These are phyloP conservation scores for Ostrea denselamellosa DNA, from an alignment of 1,140 invertebrate species.

Conservation along the genomic window DNA sequence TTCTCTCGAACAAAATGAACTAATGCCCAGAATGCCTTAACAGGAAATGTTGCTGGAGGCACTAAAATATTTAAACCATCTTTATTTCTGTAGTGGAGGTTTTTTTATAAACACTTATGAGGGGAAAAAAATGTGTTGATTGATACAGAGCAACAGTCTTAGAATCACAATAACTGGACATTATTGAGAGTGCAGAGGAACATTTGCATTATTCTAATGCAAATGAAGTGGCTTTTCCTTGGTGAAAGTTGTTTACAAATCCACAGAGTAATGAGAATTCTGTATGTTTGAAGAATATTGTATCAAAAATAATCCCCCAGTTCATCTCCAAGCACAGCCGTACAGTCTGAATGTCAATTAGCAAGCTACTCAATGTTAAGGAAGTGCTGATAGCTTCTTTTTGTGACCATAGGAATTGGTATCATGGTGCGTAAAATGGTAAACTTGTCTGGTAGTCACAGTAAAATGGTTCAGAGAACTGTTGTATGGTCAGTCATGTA, in stretches of 20 bases:
- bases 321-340: not conserved
- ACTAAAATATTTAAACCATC: not conserved
- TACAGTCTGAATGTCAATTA: slow-evolving; percentile 38
- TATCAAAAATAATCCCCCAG: slow-evolving; percentile 32
- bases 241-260: slow-evolving; percentile 36
- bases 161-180: not conserved
- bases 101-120: not conserved
- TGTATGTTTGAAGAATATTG: slow-evolving; percentile 31
- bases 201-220: slow-evolving; percentile 16
- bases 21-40: too few species aligned
- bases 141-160: slow-evolving; percentile 3
- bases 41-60: not conserved
- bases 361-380: slow-evolving; percentile 5
- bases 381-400: not conserved
- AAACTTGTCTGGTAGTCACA: not conserved
- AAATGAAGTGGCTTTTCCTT: slow-evolving; percentile 17
- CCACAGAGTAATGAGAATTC: slow-evolving; percentile 37
- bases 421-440: not conserved
- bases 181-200: not conserved
- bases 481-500: not conserved
- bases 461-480: not conserved
- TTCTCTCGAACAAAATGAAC: too few species aligned
- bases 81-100: not conserved
- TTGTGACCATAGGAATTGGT: not conserved
- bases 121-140: not conserved